Conservation (phyloP, 2,888 invertebrate genomes). For the Cheilosia grossa region DNA sequence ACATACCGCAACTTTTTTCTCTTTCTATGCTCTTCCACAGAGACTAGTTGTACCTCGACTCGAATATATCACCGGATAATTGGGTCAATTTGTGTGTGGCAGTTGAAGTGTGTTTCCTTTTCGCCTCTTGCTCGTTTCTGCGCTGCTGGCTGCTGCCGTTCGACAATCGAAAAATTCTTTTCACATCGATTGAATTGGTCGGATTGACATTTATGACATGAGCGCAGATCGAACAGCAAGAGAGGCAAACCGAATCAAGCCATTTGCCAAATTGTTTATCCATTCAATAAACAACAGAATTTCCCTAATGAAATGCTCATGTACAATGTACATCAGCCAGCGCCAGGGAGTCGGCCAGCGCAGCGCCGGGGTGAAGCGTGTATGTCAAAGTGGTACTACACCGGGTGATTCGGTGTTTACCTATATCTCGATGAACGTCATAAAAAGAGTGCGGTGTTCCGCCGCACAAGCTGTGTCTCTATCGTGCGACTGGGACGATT, state of each 20-base stretch:
- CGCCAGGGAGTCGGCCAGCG: too few species aligned
- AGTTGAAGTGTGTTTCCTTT: conserved; percentile 37
- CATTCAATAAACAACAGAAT: conserved; percentile 65
- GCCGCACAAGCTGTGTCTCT: conserved; percentile 12
- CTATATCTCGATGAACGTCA: conserved; percentile 48
- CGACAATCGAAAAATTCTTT: too few species aligned
- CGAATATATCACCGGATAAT: conserved; percentile 53
- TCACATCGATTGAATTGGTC: conserved; percentile 50
- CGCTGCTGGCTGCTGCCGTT: conserved; percentile 31
- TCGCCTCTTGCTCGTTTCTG: neutral
- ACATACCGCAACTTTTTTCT: neutral
- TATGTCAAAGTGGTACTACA: conserved; percentile 26
- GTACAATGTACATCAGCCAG: conserved; percentile 19
- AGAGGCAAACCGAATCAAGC: conserved; percentile 68
- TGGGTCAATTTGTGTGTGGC: conserved; percentile 72
- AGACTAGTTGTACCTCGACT: neutral
- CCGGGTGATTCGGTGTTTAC: conserved; percentile 57
- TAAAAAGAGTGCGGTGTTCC: conserved; percentile 18
- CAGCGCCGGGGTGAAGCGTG: neutral
- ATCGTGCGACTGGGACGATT: conserved; percentile 21
- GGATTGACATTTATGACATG: conserved; percentile 67
- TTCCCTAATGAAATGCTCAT: conserved; percentile 59
- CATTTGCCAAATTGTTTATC: conserved; percentile 72
- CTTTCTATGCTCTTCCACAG: neutral
- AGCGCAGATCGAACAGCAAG: neutral